Percentiles rank a stretch among this genome's conserved stretches.
These are phyloP conservation scores for Brachyhypopomus occidentalis DNA, from an alignment of 2,113 vertebrate genomes.

Conservation along the genomic window DNA sequence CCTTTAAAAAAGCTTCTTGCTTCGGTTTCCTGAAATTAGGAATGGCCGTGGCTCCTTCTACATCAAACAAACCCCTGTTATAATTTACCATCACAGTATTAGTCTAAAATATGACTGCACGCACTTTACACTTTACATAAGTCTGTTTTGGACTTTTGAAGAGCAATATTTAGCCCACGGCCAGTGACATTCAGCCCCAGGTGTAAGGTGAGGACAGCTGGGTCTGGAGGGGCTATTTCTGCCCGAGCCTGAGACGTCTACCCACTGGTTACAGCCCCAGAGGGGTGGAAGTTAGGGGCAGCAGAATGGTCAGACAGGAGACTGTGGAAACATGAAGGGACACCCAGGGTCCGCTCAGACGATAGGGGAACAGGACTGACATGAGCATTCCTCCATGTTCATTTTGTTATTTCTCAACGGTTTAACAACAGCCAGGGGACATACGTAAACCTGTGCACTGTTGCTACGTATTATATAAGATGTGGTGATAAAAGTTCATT, in stretches of 20 bases:
- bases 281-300: constrained; percentile 59
- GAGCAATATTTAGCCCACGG: constrained; percentile 56
- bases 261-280: constrained; percentile 61
- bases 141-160: constrained; percentile 1
- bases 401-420: not conserved
- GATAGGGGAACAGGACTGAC: not conserved
- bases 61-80: not conserved
- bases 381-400: not conserved
- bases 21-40: not conserved
- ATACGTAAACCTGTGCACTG: too few species aligned
- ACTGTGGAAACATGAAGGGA: constrained; percentile 33
- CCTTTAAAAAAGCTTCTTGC: not conserved
- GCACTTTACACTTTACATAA: constrained; percentile 4
- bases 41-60: not conserved
- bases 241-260: constrained; percentile 52
- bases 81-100: not conserved
- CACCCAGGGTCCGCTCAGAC: constrained; percentile 31
- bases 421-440: too few species aligned
- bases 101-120: not conserved
- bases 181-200: constrained; percentile 50
- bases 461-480: too few species aligned
- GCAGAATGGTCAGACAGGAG: constrained; percentile 9
- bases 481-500: too few species aligned
- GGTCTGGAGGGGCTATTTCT: constrained; percentile 66
- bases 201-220: constrained; percentile 58